phyloP scores from a whole-genome alignment of 2,113 vertebrate genomes.

The Macroglossus sobrinus region DNA sequence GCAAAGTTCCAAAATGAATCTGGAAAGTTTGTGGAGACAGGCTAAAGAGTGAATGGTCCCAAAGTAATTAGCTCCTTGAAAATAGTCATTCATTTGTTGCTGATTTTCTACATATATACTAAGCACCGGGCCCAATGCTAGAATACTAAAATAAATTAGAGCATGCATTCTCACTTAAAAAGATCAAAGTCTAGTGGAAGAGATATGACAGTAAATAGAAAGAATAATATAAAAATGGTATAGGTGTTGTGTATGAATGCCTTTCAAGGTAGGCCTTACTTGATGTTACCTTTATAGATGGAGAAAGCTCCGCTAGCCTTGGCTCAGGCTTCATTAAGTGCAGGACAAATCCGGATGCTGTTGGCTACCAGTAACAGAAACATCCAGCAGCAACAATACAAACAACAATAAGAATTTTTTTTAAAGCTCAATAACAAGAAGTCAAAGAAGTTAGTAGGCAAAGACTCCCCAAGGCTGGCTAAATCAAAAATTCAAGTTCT shows the following conservation, averaged over 20 bases:
- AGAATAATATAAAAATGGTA: background rate
- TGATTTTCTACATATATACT: background rate
- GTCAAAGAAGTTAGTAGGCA: background rate
- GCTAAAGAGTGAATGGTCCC: background rate
- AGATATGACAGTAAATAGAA: background rate
- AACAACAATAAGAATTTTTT: background rate
- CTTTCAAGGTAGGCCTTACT: background rate
- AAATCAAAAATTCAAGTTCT: background rate
- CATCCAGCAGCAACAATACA: background rate
- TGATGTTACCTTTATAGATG: background rate
- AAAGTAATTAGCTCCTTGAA: background rate
- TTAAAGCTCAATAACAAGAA: background rate
- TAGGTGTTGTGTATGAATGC: background rate
- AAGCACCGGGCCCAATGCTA: background rate
- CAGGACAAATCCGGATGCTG: background rate
- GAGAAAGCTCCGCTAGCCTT: background rate
- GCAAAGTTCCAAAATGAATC: background rate
- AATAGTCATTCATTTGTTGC: background rate
- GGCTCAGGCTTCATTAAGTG: background rate
- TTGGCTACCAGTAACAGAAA: background rate
- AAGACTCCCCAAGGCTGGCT: background rate
- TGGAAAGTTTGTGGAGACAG: background rate
- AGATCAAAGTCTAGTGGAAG: background rate
- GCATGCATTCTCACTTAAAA: background rate
- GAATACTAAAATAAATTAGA: background rate